Base-by-base conservation (phyloP, 1,140 invertebrate species). In the Helicoverpa armigera region DNA sequence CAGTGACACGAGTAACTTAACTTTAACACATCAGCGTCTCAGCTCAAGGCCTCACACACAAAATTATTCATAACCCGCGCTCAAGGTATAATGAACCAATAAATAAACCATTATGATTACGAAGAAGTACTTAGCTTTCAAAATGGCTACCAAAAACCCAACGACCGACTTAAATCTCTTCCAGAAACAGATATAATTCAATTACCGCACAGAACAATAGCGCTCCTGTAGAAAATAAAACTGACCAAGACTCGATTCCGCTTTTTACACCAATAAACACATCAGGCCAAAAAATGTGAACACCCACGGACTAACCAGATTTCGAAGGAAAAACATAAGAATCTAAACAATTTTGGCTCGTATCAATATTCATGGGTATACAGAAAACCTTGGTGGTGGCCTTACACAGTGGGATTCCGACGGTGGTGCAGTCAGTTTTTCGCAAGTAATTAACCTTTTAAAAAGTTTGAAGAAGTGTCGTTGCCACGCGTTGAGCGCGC, bases 361-460 rank as follows among this genome's bases (percentile, higher is more conserved):
- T 85, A 93, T 93, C 86, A 89, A 93, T 92, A 93, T 93, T 92
- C 89, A 92, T 91, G 86, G 79, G 84, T 91, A 91, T 84, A 83
- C 86, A 87, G 90, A 93, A 92, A 91, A 85, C 92, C 91, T 88
- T 89, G 91, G 83, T 87, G 91, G 91, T 91, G 92, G 92, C 90
- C 92, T 89, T 89, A 91, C 86, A 73, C 75, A 83, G 86, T 83
- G 54, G 88, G 87, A 92, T 93, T 89, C 89, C 83, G 84, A 70
- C 70, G 85, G 87, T 83, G 77, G 86, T 82, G 81, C 87, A 88
- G 87, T 87, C 83, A 88, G 88, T 93, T 92, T 93, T 93, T 93
- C 89, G 87, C 82, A 74, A 82, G 85, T 88, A 92, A 92, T 93
- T 93, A 93, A 90, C 86, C 87, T 92, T 92, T 91, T 90, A 86